Conservation (phyloP, 1,140 invertebrate species). For the Ceratosolen fusciceps region DNA sequence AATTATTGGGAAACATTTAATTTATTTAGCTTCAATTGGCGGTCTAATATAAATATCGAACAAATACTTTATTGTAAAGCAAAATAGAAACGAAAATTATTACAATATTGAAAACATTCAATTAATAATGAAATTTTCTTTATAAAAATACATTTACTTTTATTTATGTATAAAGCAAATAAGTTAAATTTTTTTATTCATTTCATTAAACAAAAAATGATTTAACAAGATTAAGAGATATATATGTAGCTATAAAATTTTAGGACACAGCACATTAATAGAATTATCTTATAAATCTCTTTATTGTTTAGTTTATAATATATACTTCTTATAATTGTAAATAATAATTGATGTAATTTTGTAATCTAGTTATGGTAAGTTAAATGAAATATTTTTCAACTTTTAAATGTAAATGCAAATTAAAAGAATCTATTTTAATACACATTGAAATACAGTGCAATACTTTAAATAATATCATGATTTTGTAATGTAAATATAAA, state of each 20-base stretch:
- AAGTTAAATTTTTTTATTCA: slow-evolving; percentile 20
- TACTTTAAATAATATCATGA: background rate
- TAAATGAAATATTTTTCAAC: background rate
- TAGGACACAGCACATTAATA: slow-evolving; percentile 16
- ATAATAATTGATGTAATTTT: background rate
- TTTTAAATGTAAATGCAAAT: background rate
- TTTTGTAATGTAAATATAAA: background rate
- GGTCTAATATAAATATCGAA: slow-evolving; percentile 16
- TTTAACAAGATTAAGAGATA: slow-evolving; percentile 15
- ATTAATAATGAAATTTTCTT: slow-evolving; percentile 18
- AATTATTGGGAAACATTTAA: slow-evolving; percentile 32
- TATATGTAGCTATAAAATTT: slow-evolving; percentile 10
- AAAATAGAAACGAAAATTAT: slow-evolving; percentile 2
- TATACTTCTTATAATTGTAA: background rate
- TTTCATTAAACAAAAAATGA: no score
- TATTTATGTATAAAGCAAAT: slow-evolving; percentile 1
- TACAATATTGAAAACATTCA: slow-evolving; percentile 10
- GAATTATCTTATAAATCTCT: background rate
- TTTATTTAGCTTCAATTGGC: slow-evolving; percentile 37
- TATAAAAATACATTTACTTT: background rate
- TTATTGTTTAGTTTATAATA: background rate
- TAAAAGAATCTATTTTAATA: background rate
- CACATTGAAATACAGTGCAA: background rate
- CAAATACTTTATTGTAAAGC: slow-evolving; percentile 2
- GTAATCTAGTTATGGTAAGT: background rate